Conservation (phyloP, 2,888 invertebrate genomes). For the Cotesia congregata region DNA sequence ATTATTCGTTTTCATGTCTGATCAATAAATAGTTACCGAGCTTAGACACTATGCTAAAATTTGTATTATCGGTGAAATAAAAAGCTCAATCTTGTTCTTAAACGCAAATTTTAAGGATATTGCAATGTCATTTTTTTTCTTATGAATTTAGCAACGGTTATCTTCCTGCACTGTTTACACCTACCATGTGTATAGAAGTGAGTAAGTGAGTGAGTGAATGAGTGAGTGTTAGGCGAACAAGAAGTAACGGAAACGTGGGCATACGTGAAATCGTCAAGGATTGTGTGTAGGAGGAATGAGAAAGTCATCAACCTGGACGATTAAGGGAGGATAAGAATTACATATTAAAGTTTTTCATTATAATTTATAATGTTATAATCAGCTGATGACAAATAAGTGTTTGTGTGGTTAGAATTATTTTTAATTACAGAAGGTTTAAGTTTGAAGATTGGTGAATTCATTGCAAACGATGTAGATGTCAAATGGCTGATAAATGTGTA, state of each 20-base stretch:
- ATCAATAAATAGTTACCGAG: conserved; percentile 24
- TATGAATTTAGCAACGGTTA: not conserved
- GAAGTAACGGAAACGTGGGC: conserved; percentile 55
- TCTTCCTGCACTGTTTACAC: conserved; percentile 27
- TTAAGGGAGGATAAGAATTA: conserved; percentile 16
- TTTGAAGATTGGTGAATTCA: not conserved
- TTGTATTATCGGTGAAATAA: not conserved
- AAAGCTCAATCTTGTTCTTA: not conserved
- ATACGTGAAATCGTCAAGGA: conserved; percentile 56
- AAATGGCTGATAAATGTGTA: not conserved
- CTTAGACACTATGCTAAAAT: not conserved
- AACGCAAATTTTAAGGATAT: not conserved
- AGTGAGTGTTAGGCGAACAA: conserved; percentile 7
- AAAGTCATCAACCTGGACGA: conserved; percentile 40
- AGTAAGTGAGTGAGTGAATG: conserved; percentile 5
- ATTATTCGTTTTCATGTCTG: conserved; percentile 34
- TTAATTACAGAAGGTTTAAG: not conserved
- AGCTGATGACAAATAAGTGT: not conserved
- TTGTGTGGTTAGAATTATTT: not conserved
- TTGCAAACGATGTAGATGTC: not conserved
- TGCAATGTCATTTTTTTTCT: not conserved
- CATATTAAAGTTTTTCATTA: not conserved
- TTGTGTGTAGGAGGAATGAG: conserved; percentile 46
- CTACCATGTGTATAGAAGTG: conserved; percentile 28
- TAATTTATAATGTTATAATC: not conserved